Conservation (phyloP, 2,888 invertebrate genomes). For the Macrophya annulata region DNA sequence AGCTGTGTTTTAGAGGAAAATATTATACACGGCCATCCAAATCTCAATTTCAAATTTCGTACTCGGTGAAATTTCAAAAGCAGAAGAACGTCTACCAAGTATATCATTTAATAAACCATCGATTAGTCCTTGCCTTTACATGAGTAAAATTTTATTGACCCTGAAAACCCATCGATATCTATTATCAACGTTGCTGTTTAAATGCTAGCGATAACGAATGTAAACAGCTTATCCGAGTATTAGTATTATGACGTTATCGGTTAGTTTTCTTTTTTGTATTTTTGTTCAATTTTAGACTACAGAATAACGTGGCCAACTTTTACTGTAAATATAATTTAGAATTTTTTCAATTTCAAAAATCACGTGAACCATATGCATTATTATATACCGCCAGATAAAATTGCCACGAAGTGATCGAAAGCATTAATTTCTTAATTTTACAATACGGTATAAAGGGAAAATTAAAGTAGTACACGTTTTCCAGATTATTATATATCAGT, state of each 20-base stretch:
- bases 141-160: not conserved
- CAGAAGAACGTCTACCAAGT: too few relatives aligned
- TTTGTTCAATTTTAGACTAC: not conserved
- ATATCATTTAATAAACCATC: not conserved
- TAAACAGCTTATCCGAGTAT: not conserved
- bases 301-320: not conserved
- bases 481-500: constrained; percentile 13
- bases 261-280: not conserved
- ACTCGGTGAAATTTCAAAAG: too few relatives aligned
- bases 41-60: not conserved
- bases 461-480: not conserved
- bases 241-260: not conserved
- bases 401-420: too few relatives aligned
- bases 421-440: not conserved
- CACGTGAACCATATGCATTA: not conserved
- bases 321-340: not conserved
- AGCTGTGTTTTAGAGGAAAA: not conserved
- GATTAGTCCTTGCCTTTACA: not conserved
- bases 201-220: not conserved
- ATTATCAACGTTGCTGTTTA: not conserved
- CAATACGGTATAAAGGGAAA: not conserved
- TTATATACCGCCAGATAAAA: not conserved
- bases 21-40: not conserved
- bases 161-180: not conserved
- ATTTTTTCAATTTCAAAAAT: not conserved